These are phyloP conservation scores for Camponotus pennsylvanicus DNA, from an alignment of 1,140 invertebrate species.

Conservation along the genomic window DNA sequence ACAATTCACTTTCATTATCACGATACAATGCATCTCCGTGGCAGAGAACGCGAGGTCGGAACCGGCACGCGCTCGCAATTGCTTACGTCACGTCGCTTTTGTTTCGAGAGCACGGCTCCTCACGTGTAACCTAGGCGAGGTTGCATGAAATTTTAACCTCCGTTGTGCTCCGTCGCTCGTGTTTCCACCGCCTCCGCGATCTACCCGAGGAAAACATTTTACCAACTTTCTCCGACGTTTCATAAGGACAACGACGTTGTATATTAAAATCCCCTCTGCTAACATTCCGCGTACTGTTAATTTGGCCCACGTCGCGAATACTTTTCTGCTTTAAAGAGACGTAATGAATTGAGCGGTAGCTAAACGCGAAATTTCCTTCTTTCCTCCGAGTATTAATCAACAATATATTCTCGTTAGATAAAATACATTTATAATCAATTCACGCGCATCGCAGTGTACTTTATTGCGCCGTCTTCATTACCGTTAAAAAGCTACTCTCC, in stretches of 20 bases:
- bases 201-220: constrained; percentile 53
- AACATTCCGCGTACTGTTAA: constrained; percentile 29
- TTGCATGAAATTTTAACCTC: constrained; percentile 61
- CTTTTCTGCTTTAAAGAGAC: constrained; percentile 14
- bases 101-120: constrained; percentile 40
- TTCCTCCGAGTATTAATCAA: constrained; percentile 34
- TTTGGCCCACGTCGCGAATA: constrained; percentile 19
- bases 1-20: constrained; percentile 54
- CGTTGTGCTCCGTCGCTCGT: constrained; percentile 31
- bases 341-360: constrained; percentile 5
- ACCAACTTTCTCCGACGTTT: constrained; percentile 56
- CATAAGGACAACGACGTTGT: constrained; percentile 42
- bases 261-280: constrained; percentile 2
- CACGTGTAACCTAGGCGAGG: constrained; percentile 52
- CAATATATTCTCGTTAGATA: not conserved
- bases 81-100: constrained; percentile 54
- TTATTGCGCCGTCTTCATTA: constrained; percentile 23
- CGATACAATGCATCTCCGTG: constrained; percentile 34
- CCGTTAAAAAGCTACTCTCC: not conserved
- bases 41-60: constrained; percentile 3
- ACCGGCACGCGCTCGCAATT: constrained; percentile 56
- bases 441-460: constrained; percentile 17
- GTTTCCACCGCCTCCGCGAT: constrained; percentile 18
- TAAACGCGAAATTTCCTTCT: constrained; percentile 19
- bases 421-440: constrained; percentile 38